Evolutionary conservation across 2,797 vertebrate species (phyloP).

Genomic region (Urophycis tenuis): DNA sequence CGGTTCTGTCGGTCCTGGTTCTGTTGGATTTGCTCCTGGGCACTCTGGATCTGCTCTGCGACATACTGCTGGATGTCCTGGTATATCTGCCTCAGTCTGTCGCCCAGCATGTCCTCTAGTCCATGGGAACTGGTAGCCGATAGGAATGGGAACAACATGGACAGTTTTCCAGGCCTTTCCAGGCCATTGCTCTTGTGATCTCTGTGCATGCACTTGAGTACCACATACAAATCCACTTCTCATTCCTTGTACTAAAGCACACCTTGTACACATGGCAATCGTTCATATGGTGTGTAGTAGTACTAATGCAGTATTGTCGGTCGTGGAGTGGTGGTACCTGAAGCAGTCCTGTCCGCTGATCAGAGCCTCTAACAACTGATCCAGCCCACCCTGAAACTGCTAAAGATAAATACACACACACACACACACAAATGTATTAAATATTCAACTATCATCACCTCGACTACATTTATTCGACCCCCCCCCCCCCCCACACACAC

Average conservation of each 20-base stretch:
- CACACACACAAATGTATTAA: neutral
- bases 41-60: neutral
- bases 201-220: neutral
- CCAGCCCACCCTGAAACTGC: slow-evolving; percentile 62
- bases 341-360: neutral
- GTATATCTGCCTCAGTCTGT: neutral
- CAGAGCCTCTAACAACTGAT: slow-evolving; percentile 51
- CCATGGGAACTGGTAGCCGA: neutral
- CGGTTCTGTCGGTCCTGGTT: neutral
- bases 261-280: neutral
- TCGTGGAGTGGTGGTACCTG: neutral
- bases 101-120: neutral
- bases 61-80: neutral
- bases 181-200: neutral
- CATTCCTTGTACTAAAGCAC: neutral
- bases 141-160: neutral
- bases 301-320: neutral
- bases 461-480: neutral
- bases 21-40: neutral
- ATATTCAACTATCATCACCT: neutral
- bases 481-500: slow-evolving; percentile 1
- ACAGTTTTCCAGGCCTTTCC: too few species aligned
- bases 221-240: neutral
- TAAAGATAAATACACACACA: slow-evolving; percentile 34
- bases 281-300: neutral